These are phyloP conservation scores for Boulengeromyrus knoepffleri DNA, from an alignment of 2,113 vertebrate species.

Conservation along the genomic window DNA sequence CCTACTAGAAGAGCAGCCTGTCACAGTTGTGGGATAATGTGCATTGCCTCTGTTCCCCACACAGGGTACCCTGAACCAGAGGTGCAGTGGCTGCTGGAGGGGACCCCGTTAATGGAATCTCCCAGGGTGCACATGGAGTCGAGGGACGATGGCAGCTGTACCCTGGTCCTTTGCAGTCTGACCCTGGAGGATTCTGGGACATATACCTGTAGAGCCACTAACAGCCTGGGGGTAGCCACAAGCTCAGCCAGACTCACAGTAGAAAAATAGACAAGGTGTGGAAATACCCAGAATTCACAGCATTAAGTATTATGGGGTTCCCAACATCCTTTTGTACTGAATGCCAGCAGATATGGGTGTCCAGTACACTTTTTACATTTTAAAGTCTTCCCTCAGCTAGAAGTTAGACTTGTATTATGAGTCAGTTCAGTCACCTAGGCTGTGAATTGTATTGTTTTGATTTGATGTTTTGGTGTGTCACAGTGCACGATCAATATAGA, in stretches of 20 bases:
- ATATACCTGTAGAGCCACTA: conserved; percentile 57
- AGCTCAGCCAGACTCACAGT: conserved; percentile 47
- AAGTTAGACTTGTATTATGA: background rate
- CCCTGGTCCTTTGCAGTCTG: conserved; percentile 49
- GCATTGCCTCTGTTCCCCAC: background rate
- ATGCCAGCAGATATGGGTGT: background rate
- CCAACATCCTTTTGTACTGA: background rate
- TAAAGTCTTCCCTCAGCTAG: background rate
- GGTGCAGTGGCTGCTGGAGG: conserved; percentile 58
- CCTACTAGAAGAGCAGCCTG: background rate
- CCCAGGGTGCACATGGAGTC: conserved; percentile 39
- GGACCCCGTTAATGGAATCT: conserved; percentile 38
- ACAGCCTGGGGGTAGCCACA: conserved; percentile 42
- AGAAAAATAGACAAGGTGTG: conserved; percentile 9
- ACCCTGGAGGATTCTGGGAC: conserved; percentile 55
- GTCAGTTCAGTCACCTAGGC: background rate
- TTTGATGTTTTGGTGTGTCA: background rate
- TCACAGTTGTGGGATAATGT: background rate
- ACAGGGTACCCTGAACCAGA: conserved; percentile 62
- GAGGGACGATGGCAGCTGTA: conserved; percentile 51
- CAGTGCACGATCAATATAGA: background rate
- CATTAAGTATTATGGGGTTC: background rate
- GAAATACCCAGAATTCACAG: background rate
- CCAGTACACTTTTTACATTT: background rate
- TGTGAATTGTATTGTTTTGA: background rate